Conservation (phyloP, 2,888 invertebrate species). For the Tachina fera region DNA sequence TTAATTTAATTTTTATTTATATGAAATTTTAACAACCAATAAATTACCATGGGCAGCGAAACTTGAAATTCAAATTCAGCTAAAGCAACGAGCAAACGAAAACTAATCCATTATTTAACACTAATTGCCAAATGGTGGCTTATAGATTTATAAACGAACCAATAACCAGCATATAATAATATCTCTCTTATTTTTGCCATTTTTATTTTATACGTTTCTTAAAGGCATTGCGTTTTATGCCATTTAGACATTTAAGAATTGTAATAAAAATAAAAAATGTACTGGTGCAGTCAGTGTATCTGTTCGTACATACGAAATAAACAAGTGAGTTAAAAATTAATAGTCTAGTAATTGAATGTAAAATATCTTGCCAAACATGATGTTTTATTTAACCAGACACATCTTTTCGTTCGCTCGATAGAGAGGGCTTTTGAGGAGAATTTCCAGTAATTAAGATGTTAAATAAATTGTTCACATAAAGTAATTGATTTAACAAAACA, state of each 20-base stretch:
- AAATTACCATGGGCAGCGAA: conserved; percentile 63
- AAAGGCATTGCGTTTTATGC: conserved; percentile 59
- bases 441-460: conserved; percentile 69
- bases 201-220: conserved; percentile 12
- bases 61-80: conserved; percentile 48
- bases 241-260: conserved; percentile 56
- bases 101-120: conserved; percentile 64
- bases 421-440: neutral
- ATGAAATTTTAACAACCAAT: conserved; percentile 63
- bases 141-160: conserved; percentile 27
- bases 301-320: conserved; percentile 30
- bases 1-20: conserved; percentile 60
- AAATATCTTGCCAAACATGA: conserved; percentile 71
- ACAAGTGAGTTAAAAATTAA: conserved; percentile 72
- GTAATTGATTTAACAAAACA: conserved; percentile 65
- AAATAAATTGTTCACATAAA: conserved; percentile 69
- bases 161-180: conserved; percentile 31
- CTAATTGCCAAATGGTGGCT: conserved; percentile 66
- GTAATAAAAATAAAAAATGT: conserved; percentile 31
- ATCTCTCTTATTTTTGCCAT: conserved; percentile 7
- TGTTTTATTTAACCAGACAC: conserved; percentile 63
- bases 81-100: conserved; percentile 37
- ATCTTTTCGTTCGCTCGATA: neutral
- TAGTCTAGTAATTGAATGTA: conserved; percentile 71
- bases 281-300: conserved; percentile 14